phyloP scores from a whole-genome alignment of 2,888 invertebrate genomes.

The Petrolisthes cinctipes region DNA sequence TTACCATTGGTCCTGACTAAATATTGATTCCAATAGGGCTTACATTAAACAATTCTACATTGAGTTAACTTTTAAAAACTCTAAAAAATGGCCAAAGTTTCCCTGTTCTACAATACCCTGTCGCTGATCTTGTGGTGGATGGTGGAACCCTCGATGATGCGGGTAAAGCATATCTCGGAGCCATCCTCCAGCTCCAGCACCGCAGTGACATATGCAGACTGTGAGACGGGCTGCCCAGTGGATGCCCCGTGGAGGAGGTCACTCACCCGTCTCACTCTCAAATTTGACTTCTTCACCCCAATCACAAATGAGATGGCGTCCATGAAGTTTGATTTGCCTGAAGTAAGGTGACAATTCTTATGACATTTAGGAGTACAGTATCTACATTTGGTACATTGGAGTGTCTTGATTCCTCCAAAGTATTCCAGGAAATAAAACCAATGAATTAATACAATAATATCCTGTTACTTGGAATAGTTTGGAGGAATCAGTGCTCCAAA shows the following conservation, averaged over 20 bases:
- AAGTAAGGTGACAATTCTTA: too few relatives aligned
- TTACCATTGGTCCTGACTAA: too few relatives aligned
- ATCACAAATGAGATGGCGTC: constrained; percentile 99
- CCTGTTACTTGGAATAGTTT: too few relatives aligned
- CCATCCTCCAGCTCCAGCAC: constrained; percentile 85
- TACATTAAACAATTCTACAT: too few relatives aligned
- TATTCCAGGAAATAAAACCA: too few relatives aligned
- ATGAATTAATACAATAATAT: too few relatives aligned
- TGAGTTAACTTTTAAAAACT: background rate
- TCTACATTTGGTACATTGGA: too few relatives aligned
- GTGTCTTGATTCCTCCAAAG: too few relatives aligned
- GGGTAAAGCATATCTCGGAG: constrained; percentile 81
- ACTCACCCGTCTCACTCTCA: constrained; percentile 92
- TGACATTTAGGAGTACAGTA: too few relatives aligned
- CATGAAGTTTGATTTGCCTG: constrained; percentile 99
- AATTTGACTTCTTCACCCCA: constrained; percentile 95
- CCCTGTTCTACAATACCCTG: constrained; percentile 74
- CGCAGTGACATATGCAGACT: constrained; percentile 93
- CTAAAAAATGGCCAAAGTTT: background rate
- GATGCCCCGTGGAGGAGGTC: constrained; percentile 99
- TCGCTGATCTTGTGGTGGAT: constrained; percentile 95
- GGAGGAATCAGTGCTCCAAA: too few relatives aligned
- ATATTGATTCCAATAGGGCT: too few relatives aligned
- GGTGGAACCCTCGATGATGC: constrained; percentile 87
- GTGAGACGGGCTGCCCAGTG: constrained; percentile 90